Evolutionary conservation across 2,888 invertebrate species (phyloP).

Genomic region (Acheta domesticus): DNA sequence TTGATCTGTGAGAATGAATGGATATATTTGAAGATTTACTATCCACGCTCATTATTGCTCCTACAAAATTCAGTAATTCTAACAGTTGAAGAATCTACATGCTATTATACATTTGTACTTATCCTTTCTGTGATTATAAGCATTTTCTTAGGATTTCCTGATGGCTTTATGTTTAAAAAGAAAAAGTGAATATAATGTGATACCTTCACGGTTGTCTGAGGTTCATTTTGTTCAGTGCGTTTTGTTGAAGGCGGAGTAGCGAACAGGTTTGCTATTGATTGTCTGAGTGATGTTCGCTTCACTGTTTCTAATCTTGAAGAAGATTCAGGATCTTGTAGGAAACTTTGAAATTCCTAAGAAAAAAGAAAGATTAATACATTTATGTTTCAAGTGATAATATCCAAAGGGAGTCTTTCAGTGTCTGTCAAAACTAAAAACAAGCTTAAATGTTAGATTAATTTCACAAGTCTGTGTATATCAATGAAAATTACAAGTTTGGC

Average conservation of each 20-base stretch:
- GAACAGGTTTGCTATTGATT: conserved; percentile 45
- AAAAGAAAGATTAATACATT: conserved; percentile 25
- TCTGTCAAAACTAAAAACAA: conserved; percentile 45
- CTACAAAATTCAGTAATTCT: no score
- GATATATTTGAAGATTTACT: no score
- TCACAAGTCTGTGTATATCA: no score
- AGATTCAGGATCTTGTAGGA: conserved; percentile 56
- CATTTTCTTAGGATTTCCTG: not conserved
- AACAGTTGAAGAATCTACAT: no score
- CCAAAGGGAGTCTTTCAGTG: conserved; percentile 53
- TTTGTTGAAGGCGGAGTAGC: conserved; percentile 42
- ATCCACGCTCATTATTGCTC: no score
- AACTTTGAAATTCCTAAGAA: conserved; percentile 62
- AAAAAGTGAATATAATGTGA: not conserved
- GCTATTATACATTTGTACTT: not conserved
- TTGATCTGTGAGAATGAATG: no score
- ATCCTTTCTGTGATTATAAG: not conserved
- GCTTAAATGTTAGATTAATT: no score
- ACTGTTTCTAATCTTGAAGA: conserved; percentile 44
- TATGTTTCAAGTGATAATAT: conserved; percentile 53
- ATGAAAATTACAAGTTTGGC: no score
- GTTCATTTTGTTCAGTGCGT: not conserved
- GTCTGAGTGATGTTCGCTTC: conserved; percentile 45
- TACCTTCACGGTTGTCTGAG: not conserved
- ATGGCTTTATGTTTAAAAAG: not conserved